Evolutionary conservation across 2,113 vertebrate species (phyloP).

Genomic region (Hassar affinis): DNA sequence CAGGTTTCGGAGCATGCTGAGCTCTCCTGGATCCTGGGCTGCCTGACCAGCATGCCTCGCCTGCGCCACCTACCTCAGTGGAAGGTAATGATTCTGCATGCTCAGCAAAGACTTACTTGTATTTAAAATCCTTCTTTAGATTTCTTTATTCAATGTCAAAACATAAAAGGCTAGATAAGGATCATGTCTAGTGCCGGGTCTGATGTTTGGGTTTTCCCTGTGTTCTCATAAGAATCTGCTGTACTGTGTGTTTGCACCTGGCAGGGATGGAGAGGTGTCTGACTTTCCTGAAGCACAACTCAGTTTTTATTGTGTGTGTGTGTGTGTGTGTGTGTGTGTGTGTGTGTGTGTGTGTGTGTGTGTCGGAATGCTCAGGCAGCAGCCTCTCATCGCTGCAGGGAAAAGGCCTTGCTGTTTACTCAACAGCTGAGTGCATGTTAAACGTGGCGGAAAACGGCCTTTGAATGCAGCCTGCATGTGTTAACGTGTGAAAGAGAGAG

Average conservation of each 20-base stretch:
- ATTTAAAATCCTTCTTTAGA: not conserved
- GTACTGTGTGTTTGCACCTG: conserved; percentile 28
- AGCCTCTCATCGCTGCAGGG: conserved; percentile 37
- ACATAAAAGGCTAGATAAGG: not conserved
- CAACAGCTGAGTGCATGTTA: conserved; percentile 61
- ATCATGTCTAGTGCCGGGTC: conserved; percentile 4
- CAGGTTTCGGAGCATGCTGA: conserved; percentile 88
- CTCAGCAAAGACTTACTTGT: not conserved
- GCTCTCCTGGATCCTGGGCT: conserved; percentile 90
- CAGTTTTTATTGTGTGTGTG: conserved; percentile 41
- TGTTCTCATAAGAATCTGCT: conserved; percentile 31
- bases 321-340: conserved; percentile 18
- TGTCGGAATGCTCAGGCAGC: conserved; percentile 9
- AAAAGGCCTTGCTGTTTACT: conserved; percentile 60
- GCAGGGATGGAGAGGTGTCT: conserved; percentile 28
- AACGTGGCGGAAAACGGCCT: conserved; percentile 58
- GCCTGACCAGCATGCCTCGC: conserved; percentile 85
- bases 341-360: conserved; percentile 5
- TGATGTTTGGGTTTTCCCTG: conserved; percentile 8
- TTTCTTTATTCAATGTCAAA: not conserved
- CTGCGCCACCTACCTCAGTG: conserved; percentile 91
- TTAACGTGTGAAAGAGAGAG: conserved; percentile 55
- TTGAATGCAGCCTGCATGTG: conserved; percentile 42
- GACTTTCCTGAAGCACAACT: conserved; percentile 39
- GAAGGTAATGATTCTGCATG: conserved; percentile 77